phyloP scores from a whole-genome alignment of 2,797 vertebrate genomes.

The Anas bahamensis region DNA sequence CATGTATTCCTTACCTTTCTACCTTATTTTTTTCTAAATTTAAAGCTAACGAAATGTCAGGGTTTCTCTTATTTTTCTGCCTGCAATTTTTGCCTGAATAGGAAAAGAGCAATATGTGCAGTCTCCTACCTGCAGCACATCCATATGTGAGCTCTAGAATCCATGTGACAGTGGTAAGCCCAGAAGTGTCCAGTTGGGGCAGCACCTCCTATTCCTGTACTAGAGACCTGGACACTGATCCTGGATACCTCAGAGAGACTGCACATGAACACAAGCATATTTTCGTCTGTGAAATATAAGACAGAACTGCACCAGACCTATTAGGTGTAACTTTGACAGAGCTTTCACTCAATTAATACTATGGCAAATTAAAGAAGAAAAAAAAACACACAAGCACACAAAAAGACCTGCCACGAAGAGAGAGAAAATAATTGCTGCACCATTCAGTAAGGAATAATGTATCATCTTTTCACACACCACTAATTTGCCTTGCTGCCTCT shows the following conservation, averaged over 20 bases:
- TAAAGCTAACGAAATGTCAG: background rate
- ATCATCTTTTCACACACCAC: background rate
- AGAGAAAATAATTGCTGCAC: conserved; percentile 39
- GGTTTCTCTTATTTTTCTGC: background rate
- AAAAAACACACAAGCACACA: background rate
- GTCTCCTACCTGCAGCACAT: background rate
- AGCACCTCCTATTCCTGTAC: background rate
- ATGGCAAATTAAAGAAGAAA: background rate
- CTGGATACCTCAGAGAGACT: background rate
- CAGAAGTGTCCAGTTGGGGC: background rate
- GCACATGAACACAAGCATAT: background rate
- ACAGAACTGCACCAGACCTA: background rate
- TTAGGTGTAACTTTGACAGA: background rate
- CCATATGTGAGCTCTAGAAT: background rate
- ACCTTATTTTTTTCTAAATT: background rate
- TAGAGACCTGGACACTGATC: background rate
- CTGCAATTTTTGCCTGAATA: background rate
- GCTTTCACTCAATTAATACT: conserved; percentile 12
- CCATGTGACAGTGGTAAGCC: background rate
- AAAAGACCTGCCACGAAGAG: background rate
- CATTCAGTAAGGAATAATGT: background rate
- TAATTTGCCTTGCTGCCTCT: conserved; percentile 40
- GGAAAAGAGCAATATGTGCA: background rate
- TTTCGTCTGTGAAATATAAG: background rate
- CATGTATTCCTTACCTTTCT: fast-evolving